Evolutionary conservation across 2,113 vertebrate species (phyloP), one percentile per base, ranked within the genome.

Genomic region (Myotis lucifugus): DNA sequence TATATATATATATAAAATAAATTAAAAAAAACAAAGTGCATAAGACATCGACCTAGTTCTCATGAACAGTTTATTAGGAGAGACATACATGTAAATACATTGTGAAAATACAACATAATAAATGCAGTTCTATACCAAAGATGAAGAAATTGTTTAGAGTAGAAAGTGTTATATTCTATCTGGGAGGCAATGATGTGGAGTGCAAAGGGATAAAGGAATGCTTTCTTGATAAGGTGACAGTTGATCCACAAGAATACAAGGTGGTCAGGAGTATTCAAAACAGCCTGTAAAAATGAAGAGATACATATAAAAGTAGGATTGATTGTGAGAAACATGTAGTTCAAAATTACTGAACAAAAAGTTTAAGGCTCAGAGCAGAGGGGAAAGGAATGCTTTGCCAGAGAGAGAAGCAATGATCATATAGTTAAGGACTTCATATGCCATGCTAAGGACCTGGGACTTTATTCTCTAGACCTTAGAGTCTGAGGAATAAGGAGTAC

Each of bases 301-400:
- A 73, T 23, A 5, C 18, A 54, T 91, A 6, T 48, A n/a, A 64
- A 85, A 69, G 14, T 10, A 8, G 67, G n/a, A 59, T 95, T 29
- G 70, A 17, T 92, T 85, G 2, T 82, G 21, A 85, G 70, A 92
- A 92, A 40, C 8, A 23, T 19, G 6, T 34, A 56, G 6, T 90
- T 91, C 11, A 79, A 64, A 90, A 93, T 96, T 84, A 76, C 17
- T 48, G 34, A 88, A 27, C 66, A 90, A 48, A 94, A 93, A 77
- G 10, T 56, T 78, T 79, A 84, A 95, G 34, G 61, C 8, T 54
- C 70, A 12, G 46, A 56, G 25, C 14, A 77, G 7, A 50, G 9
- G 8, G 32, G 6, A 2, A 59, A 85, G 73, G 27, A 56, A 4
- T 77, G 27, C 18, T 76, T 95, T 29, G 19, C 64, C 64, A 11